Evolutionary conservation across 2,797 vertebrate genomes (phyloP).

Genomic region (Melanotaenia pygmaea): DNA sequence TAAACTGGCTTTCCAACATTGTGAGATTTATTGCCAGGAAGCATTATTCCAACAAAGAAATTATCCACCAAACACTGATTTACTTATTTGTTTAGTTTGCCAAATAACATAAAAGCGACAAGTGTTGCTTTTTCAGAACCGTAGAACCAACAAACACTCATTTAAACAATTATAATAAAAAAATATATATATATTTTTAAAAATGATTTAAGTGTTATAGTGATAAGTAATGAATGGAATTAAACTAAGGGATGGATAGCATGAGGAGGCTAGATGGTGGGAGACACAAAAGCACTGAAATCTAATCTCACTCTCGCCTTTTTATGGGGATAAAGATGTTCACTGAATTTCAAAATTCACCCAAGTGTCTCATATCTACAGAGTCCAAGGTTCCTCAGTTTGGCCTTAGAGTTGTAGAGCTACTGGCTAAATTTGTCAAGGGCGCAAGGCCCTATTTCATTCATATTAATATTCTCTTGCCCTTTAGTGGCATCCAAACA

Average conservation of each 20-base stretch:
- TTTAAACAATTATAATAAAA: no score
- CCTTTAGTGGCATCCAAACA: background rate
- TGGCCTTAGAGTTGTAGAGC: conserved; percentile 2
- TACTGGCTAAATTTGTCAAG: conserved; percentile 9
- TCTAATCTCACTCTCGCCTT: background rate
- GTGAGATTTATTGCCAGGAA: no score
- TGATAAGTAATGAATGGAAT: background rate
- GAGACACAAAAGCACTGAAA: background rate
- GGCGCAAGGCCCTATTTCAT: background rate
- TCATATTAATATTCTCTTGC: conserved; percentile 3
- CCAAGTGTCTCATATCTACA: background rate
- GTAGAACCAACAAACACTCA: no score
- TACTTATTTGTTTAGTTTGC: no score
- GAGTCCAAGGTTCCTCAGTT: conserved; percentile 2
- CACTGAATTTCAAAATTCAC: background rate
- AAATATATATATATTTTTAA: no score
- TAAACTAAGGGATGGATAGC: background rate
- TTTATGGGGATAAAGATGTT: background rate
- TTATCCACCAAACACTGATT: no score
- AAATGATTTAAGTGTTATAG: background rate
- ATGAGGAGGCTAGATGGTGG: background rate
- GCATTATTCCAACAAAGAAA: no score
- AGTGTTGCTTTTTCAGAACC: no score
- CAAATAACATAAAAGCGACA: no score
- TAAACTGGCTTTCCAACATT: no score